Evolutionary conservation across 2,113 vertebrate genomes (phyloP), one percentile per base, ranked within the genome.

Genomic region (Pheucticus melanocephalus): DNA sequence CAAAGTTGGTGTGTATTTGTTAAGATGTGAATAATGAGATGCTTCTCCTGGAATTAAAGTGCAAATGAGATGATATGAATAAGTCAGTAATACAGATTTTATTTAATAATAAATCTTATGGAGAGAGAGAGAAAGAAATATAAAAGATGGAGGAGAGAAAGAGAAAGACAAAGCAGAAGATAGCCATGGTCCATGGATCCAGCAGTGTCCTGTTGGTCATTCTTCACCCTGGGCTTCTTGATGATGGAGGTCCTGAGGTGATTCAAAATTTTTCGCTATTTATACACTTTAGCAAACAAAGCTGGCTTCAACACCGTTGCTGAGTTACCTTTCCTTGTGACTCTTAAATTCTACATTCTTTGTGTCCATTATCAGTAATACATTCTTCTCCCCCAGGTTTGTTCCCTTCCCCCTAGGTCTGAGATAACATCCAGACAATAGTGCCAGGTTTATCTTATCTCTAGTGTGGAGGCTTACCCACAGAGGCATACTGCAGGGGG

Each of bases 181-280:
- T 1, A 51, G 9, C 3, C 33, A 51, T 1, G 9, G 4, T 50
- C 10, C 4, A 1, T 17, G 35, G 25, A n/a, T 59, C 16, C 31
- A 66, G 13, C 6, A 76, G 9, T 21, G 35, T 50, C 25, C 16
- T 66, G 4, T 31, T 66, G 2, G 8, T 31, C 7, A 42, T 76
- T 66, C 31, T 42, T 50, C 8, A 42, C 5, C 8, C 9, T 42
- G 25, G 31, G 11, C 21, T 51, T 57, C 35, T 76, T 0, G 0
- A 6, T 51, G 7, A 14, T 59, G 9, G 2, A 13, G 1, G 6
- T 44, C 37, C 31, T 76, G 25, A 50, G 3, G 14, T 59, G 11
- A 50, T 50, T 42, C 4, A 35, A 50, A 68, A 14, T 4, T 31
- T 42, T 59, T 33, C 28, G 16, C 28, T 53, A 30, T 18, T 53